These are phyloP conservation scores for Mobula birostris DNA, from an alignment of 2,113 vertebrate genomes.

Conservation along the genomic window DNA sequence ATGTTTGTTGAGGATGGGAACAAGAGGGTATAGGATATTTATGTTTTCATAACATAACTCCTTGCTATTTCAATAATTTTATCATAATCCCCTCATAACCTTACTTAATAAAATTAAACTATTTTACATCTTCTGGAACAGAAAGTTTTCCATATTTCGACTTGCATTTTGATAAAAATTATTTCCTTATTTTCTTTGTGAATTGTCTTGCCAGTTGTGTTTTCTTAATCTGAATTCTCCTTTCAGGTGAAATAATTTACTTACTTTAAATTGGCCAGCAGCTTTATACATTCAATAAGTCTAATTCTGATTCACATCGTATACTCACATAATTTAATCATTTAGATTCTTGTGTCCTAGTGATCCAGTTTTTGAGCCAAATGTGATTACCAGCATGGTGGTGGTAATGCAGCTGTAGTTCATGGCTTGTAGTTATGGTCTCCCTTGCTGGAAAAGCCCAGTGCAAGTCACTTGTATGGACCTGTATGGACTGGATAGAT, in stretches of 20 bases:
- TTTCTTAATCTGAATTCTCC: not conserved
- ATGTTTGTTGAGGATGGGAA: too few relatives aligned
- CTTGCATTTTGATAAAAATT: not conserved
- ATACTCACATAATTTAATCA: not conserved
- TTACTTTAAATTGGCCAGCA: not conserved
- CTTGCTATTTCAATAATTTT: not conserved
- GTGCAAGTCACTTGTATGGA: not conserved
- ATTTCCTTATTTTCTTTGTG: not conserved
- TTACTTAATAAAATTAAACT: not conserved
- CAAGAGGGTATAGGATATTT: too few relatives aligned
- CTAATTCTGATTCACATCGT: not conserved
- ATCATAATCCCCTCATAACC: not conserved
- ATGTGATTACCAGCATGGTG: not conserved
- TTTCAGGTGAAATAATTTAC: not conserved
- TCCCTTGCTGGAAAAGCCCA: not conserved
- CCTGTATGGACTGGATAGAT: too few relatives aligned
- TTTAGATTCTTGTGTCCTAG: not conserved
- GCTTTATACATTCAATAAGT: not conserved
- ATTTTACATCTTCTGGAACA: not conserved
- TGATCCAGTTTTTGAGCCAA: not conserved
- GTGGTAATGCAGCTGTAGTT: not conserved
- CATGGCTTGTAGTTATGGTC: not conserved
- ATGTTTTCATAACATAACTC: too few relatives aligned
- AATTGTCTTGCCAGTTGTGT: not conserved
- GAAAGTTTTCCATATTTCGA: not conserved